Conservation (phyloP, 2,113 vertebrate species). For the Osmerus eperlanus region DNA sequence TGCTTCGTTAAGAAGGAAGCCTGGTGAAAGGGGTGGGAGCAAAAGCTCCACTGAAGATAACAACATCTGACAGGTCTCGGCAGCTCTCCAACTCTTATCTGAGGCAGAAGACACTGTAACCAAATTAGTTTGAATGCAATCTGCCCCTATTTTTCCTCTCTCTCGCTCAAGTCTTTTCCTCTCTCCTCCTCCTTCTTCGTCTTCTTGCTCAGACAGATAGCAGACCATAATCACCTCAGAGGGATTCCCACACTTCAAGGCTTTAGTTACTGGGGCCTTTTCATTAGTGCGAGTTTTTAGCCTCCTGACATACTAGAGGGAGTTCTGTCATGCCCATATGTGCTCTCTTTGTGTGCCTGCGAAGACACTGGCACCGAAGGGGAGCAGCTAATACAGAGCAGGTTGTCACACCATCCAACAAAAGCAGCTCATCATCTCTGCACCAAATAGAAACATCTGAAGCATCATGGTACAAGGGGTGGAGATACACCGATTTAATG, state of each 20-base stretch:
- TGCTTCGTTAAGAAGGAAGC: slow-evolving; percentile 8
- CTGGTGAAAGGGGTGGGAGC: neutral
- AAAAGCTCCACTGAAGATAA: slow-evolving; percentile 21
- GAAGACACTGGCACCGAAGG: neutral
- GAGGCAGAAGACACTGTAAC: slow-evolving; percentile 28
- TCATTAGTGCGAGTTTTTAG: slow-evolving; percentile 7
- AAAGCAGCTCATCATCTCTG: no score
- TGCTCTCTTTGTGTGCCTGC: neutral
- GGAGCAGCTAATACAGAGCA: neutral
- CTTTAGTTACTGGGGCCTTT: slow-evolving; percentile 8
- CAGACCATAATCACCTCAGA: slow-evolving; percentile 32
- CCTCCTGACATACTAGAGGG: neutral
- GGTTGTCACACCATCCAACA: neutral
- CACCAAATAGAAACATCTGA: no score
- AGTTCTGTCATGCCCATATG: neutral
- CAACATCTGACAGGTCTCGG: slow-evolving; percentile 25
- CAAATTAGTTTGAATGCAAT: slow-evolving; percentile 44
- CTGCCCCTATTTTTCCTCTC: neutral
- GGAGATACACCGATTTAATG: no score
- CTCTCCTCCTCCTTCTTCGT: neutral
- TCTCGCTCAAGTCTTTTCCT: neutral
- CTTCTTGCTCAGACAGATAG: slow-evolving; percentile 12
- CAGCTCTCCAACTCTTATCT: slow-evolving; percentile 31
- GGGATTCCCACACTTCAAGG: slow-evolving; percentile 28
- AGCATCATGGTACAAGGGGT: no score